phyloP scores from a whole-genome alignment of 1,140 invertebrate genomes.

The Lycorma delicatula region DNA sequence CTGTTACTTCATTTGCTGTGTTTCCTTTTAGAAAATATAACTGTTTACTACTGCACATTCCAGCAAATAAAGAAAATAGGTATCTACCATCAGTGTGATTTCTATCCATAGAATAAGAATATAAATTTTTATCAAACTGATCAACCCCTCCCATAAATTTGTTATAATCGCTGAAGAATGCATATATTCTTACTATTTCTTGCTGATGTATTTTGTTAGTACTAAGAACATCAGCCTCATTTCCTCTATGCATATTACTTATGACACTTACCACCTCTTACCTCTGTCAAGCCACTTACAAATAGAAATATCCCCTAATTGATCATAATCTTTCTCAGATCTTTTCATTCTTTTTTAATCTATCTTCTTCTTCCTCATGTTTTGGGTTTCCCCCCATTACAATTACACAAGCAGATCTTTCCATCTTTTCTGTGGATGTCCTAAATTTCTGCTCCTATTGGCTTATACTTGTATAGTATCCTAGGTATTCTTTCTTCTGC shows the following conservation, averaged over 20 bases:
- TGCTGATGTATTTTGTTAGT: slow-evolving; percentile 9
- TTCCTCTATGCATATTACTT: slow-evolving; percentile 10
- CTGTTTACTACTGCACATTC: slow-evolving; percentile 20
- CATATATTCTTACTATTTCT: slow-evolving; percentile 16
- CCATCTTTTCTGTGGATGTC: too few species aligned
- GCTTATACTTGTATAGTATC: too few species aligned
- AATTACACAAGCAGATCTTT: too few species aligned
- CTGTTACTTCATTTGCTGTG: slow-evolving; percentile 4
- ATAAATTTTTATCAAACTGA: slow-evolving; percentile 21
- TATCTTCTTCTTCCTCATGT: too few species aligned
- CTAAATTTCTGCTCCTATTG: too few species aligned
- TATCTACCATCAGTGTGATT: slow-evolving; percentile 16
- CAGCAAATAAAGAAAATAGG: slow-evolving; percentile 22
- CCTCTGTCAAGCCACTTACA: slow-evolving; percentile 20
- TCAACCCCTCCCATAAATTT: slow-evolving; percentile 26
- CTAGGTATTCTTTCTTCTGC: too few species aligned
- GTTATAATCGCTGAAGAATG: slow-evolving; percentile 20
- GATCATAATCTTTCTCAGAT: not conserved
- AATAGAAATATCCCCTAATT: slow-evolving; percentile 11
- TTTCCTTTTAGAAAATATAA: slow-evolving; percentile 11
- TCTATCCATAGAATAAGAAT: slow-evolving; percentile 4
- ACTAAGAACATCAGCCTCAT: slow-evolving; percentile 1
- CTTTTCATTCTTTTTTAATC: slow-evolving; percentile 17
- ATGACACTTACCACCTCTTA: slow-evolving; percentile 16
- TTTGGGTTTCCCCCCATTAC: too few species aligned